These are phyloP conservation scores for Eupithecia vulgata DNA, from an alignment of 2,888 invertebrate species.

Conservation along the genomic window DNA sequence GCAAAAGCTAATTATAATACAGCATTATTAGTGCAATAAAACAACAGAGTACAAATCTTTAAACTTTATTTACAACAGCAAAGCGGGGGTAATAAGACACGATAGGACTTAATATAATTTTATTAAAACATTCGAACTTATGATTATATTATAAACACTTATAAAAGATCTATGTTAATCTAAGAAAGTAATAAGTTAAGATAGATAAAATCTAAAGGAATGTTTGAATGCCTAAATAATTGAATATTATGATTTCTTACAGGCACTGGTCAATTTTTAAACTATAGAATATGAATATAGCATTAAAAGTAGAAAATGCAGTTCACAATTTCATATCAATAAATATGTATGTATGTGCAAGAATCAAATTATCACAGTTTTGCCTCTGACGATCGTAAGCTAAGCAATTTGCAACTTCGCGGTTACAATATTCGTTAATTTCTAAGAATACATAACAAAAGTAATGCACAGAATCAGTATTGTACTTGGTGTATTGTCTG, in stretches of 20 bases:
- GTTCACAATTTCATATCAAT: conserved; percentile 38
- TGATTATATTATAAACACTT: conserved; percentile 55
- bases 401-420: conserved; percentile 39
- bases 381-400: conserved; percentile 52
- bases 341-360: conserved; percentile 46
- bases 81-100: conserved; percentile 55
- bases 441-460: conserved; percentile 44
- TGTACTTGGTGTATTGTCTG: conserved; percentile 64
- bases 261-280: conserved; percentile 75
- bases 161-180: conserved; percentile 58
- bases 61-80: conserved; percentile 67
- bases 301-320: conserved; percentile 40
- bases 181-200: conserved; percentile 58
- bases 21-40: conserved; percentile 72
- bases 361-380: conserved; percentile 73
- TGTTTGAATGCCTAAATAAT: conserved; percentile 56
- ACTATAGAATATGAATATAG: conserved; percentile 45
- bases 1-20: conserved; percentile 54
- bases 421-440: conserved; percentile 40
- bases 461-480: conserved; percentile 45
- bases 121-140: conserved; percentile 57
- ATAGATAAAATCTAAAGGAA: conserved; percentile 58
- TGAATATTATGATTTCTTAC: conserved; percentile 80
- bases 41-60: conserved; percentile 62
- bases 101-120: conserved; percentile 57